These are phyloP conservation scores for Salvelinus namaycush DNA, from an alignment of 2,113 vertebrate genomes.

Conservation along the genomic window DNA sequence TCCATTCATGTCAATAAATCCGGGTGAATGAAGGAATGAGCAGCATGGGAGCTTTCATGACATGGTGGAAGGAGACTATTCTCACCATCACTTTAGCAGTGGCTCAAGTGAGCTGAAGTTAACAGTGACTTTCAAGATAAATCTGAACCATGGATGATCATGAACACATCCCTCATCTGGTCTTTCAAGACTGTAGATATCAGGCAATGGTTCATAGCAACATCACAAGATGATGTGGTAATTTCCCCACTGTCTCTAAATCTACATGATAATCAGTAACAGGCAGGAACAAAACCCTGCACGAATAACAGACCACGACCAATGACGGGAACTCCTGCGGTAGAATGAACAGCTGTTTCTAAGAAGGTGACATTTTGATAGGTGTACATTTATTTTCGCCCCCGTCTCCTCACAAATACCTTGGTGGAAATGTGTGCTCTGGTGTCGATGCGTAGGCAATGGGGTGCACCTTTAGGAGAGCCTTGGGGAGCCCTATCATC, in stretches of 20 bases:
- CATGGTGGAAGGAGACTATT: neutral
- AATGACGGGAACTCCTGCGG: no score
- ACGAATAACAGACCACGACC: neutral
- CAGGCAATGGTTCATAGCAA: neutral
- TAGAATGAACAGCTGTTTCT: slow-evolving; percentile 33
- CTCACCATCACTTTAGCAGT: neutral
- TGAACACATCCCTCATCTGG: no score
- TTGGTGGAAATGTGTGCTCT: slow-evolving; percentile 57
- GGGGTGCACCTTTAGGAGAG: slow-evolving; percentile 62
- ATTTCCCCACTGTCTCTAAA: neutral
- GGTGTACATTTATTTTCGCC: slow-evolving; percentile 27
- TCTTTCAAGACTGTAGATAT: neutral
- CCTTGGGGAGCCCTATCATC: slow-evolving; percentile 68
- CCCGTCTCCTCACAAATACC: slow-evolving; percentile 34
- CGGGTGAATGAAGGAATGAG: neutral
- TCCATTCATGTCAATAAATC: no score
- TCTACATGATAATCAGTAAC: neutral
- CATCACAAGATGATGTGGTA: neutral
- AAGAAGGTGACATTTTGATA: slow-evolving; percentile 39
- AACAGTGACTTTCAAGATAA: no score
- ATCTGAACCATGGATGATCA: no score
- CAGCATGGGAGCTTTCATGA: neutral
- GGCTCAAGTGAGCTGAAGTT: no score
- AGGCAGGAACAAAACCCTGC: neutral
- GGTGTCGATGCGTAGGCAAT: slow-evolving; percentile 31